These are phyloP conservation scores for Ferrisia virgata DNA, from an alignment of 2,888 invertebrate species.

Conservation along the genomic window DNA sequence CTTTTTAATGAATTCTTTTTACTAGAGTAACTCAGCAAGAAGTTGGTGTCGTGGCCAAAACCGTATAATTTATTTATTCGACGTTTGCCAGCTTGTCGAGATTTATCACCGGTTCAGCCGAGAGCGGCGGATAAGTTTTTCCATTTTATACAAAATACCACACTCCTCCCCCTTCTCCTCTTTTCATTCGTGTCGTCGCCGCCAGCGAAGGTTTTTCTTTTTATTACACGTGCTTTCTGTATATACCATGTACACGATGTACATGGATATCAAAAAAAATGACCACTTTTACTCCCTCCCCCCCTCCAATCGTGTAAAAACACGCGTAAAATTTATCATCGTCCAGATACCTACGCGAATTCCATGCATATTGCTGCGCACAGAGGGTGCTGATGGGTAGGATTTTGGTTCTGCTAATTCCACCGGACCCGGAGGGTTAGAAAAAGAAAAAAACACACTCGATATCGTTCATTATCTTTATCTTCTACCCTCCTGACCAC, in stretches of 20 bases:
- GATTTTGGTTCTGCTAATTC: background rate
- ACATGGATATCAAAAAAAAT: too few species aligned
- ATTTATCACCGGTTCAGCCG: background rate
- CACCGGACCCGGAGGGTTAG: background rate
- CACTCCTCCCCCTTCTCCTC: background rate
- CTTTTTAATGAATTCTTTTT: background rate
- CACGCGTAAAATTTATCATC: background rate
- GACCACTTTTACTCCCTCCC: too few species aligned
- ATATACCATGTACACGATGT: too few species aligned
- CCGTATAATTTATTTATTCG: constrained; percentile 5
- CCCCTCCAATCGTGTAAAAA: background rate
- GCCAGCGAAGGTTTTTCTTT: background rate
- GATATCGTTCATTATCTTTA: background rate
- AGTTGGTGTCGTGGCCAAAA: background rate
- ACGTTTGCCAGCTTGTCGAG: background rate
- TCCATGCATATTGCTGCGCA: background rate
- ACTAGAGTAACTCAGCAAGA: background rate
- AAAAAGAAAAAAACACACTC: background rate
- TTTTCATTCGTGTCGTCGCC: background rate
- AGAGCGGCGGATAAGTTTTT: background rate
- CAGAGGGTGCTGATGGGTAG: background rate
- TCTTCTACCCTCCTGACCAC: background rate
- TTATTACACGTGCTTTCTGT: background rate
- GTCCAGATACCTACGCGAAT: background rate
- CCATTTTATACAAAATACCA: background rate